A percentile compares a stretch with the other conserved stretches of the same genome.
Evolutionary conservation across 2,797 vertebrate genomes (phyloP).

Genomic region (Microctenopoma stevenorrisi): DNA sequence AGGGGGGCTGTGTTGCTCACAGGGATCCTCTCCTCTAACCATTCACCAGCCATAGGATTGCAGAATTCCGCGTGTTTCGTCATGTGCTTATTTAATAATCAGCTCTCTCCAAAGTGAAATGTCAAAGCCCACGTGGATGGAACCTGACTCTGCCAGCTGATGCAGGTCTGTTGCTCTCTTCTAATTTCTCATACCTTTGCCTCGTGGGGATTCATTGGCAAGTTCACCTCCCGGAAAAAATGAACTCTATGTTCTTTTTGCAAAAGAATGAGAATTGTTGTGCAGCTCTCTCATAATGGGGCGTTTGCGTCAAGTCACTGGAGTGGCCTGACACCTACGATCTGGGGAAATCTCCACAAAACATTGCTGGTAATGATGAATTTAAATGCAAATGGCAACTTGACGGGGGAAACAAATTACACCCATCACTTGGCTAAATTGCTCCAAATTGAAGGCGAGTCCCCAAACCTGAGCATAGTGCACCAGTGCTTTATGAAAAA

Average conservation of each 20-base stretch:
- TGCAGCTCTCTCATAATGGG: slow-evolving; percentile 37
- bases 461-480: slow-evolving; percentile 65
- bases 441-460: slow-evolving; percentile 71
- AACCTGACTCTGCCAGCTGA: background rate
- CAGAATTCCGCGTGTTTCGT: background rate
- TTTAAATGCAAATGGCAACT: slow-evolving; percentile 79
- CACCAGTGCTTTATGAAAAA: slow-evolving; percentile 54
- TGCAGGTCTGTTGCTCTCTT: slow-evolving; percentile 18
- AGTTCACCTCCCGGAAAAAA: background rate
- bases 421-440: slow-evolving; percentile 77
- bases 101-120: background rate
- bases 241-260: slow-evolving; percentile 20
- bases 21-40: background rate
- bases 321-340: slow-evolving; percentile 62
- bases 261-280: slow-evolving; percentile 38
- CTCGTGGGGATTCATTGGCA: slow-evolving; percentile 7
- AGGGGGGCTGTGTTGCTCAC: background rate
- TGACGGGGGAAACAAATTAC: slow-evolving; percentile 75
- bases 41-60: background rate
- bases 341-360: slow-evolving; percentile 75
- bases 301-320: slow-evolving; percentile 40
- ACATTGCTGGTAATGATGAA: slow-evolving; percentile 75
- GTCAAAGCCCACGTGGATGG: background rate
- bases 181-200: slow-evolving; percentile 3
- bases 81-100: slow-evolving; percentile 12